Evolutionary conservation across 2,888 invertebrate species (phyloP).

Genomic region (Scaptomyza flava): DNA sequence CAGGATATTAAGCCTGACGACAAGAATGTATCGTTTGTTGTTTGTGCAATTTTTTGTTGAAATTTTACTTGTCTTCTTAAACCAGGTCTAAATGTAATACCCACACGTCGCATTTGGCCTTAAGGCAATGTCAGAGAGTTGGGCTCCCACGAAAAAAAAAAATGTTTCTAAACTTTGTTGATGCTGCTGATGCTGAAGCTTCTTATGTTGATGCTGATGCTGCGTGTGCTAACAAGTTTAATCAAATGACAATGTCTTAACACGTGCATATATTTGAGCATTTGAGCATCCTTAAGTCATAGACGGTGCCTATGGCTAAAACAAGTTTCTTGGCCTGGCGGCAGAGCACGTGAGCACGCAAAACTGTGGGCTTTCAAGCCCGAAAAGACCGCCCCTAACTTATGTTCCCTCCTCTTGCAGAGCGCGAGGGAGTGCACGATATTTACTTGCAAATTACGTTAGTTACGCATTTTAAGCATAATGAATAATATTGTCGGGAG

Average conservation of each 20-base stretch:
- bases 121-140: conserved; percentile 51
- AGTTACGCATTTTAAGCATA: conserved; percentile 76
- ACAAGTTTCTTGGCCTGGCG: conserved; percentile 27
- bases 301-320: conserved; percentile 26
- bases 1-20: not conserved
- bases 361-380: conserved; percentile 20
- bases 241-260: conserved; percentile 77
- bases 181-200: conserved; percentile 19
- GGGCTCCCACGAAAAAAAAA: conserved; percentile 14
- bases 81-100: conserved; percentile 25
- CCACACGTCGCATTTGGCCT: conserved; percentile 43
- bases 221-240: conserved; percentile 75
- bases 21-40: not conserved
- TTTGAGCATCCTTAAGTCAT: conserved; percentile 37
- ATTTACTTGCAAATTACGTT: conserved; percentile 75
- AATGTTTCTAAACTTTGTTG: conserved; percentile 45
- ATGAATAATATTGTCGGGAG: conserved; percentile 64
- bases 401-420: not conserved
- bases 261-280: conserved; percentile 72
- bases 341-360: conserved; percentile 62
- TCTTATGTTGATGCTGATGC: conserved; percentile 10
- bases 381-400: not conserved
- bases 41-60: conserved; percentile 22
- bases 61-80: conserved; percentile 22
- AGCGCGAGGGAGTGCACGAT: conserved; percentile 45